These are phyloP conservation scores for Adoxophyes honmai DNA, from an alignment of 1,140 invertebrate species.

Conservation along the genomic window DNA sequence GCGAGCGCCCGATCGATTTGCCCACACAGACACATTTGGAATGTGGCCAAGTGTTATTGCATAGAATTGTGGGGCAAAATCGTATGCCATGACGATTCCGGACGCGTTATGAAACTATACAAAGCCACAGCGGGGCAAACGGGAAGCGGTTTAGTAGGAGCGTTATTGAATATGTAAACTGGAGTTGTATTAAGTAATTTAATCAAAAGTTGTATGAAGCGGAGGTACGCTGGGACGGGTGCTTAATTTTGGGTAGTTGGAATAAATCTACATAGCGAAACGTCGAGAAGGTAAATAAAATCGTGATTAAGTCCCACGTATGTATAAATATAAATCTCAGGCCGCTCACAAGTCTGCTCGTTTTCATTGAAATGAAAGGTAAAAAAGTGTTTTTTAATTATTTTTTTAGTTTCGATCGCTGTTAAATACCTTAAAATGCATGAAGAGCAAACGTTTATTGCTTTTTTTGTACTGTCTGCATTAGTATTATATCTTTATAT, in stretches of 20 bases:
- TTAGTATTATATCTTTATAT: no score
- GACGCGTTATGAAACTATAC: slow-evolving; percentile 26
- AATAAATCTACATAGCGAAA: not conserved
- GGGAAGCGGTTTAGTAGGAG: not conserved
- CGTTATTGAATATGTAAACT: not conserved
- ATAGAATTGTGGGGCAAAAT: slow-evolving; percentile 32
- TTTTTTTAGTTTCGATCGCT: no score
- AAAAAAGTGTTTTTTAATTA: no score
- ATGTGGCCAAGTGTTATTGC: slow-evolving; percentile 56
- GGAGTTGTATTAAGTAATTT: not conserved
- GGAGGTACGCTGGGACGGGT: not conserved
- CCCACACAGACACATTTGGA: slow-evolving; percentile 55
- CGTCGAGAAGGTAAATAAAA: no score
- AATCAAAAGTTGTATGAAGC: not conserved
- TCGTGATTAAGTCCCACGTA: no score
- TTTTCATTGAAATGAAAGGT: no score
- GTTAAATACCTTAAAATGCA: no score
- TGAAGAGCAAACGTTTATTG: no score
- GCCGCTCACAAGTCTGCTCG: no score
- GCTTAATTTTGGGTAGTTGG: not conserved
- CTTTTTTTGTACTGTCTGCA: no score
- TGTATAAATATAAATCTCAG: no score
- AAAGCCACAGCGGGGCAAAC: not conserved
- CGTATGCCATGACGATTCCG: slow-evolving; percentile 33
- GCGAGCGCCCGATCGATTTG: slow-evolving; percentile 49